These are phyloP conservation scores for Drosophila melanica DNA, from an alignment of 1,140 invertebrate genomes.

Conservation along the genomic window DNA sequence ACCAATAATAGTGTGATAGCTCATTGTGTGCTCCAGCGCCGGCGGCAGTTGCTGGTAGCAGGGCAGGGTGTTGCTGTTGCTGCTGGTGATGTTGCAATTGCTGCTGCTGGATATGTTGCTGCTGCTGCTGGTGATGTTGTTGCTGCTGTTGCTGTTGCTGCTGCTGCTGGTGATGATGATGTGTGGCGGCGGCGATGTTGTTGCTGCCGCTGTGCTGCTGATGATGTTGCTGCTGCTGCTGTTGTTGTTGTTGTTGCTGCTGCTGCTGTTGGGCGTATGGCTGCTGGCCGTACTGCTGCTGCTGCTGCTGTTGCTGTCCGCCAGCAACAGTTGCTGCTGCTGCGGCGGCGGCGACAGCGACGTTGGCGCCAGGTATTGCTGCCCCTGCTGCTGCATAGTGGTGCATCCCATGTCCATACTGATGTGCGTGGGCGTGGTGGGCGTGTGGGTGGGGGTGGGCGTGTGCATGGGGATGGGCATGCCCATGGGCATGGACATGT, in stretches of 20 bases:
- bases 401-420: slow-evolving; percentile 69
- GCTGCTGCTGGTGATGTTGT: slow-evolving; percentile 73
- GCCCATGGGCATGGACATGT: slow-evolving; percentile 18
- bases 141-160: slow-evolving; percentile 50
- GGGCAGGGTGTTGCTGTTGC: slow-evolving; percentile 65
- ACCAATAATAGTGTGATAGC: slow-evolving; percentile 84
- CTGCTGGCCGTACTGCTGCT: slow-evolving; percentile 33
- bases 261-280: slow-evolving; percentile 31
- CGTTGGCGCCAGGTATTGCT: slow-evolving; percentile 18
- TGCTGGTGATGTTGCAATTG: slow-evolving; percentile 62
- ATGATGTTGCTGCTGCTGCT: slow-evolving; percentile 36
- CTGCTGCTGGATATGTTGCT: slow-evolving; percentile 51
- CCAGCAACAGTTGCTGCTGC: slow-evolving; percentile 19
- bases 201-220: slow-evolving; percentile 23
- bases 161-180: slow-evolving; percentile 44
- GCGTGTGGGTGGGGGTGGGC: slow-evolving; percentile 16
- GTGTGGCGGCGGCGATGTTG: slow-evolving; percentile 41
- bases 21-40: slow-evolving; percentile 82
- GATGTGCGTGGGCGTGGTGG: slow-evolving; percentile 32
- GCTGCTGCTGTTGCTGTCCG: slow-evolving; percentile 32
- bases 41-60: slow-evolving; percentile 82
- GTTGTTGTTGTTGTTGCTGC: slow-evolving; percentile 3
- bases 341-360: slow-evolving; percentile 6
- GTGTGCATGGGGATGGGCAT: slow-evolving; percentile 21
- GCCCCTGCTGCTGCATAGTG: slow-evolving; percentile 63